phyloP scores from a whole-genome alignment of 2,888 invertebrate species.

The Empis livida region DNA sequence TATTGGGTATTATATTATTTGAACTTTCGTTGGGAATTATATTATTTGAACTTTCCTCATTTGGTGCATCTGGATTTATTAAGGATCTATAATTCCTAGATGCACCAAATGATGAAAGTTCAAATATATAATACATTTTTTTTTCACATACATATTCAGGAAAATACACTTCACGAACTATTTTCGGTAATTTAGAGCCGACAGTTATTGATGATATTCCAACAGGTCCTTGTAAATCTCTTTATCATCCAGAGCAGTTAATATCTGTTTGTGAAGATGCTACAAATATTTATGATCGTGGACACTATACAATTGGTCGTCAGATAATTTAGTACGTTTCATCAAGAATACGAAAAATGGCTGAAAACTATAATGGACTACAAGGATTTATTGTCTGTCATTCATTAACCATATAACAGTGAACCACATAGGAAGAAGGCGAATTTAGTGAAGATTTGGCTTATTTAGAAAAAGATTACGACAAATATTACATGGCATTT shows the following conservation, averaged over 20 bases:
- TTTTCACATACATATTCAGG: slow-evolving; percentile 75
- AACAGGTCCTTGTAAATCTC: slow-evolving; percentile 19
- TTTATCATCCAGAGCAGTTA: slow-evolving; percentile 59
- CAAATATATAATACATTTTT: slow-evolving; percentile 61
- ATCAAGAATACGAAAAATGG: slow-evolving; percentile 64
- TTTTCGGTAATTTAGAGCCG: slow-evolving; percentile 30
- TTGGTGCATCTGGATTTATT: slow-evolving; percentile 67
- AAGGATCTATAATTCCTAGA: slow-evolving; percentile 47
- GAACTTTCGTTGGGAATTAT: slow-evolving; percentile 76
- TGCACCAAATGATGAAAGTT: slow-evolving; percentile 39
- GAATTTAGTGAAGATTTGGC: slow-evolving; percentile 34
- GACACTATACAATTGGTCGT: slow-evolving; percentile 75
- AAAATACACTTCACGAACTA: slow-evolving; percentile 76
- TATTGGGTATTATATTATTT: no score
- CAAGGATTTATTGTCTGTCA: slow-evolving; percentile 84
- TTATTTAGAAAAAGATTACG: slow-evolving; percentile 29
- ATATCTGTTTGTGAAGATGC: slow-evolving; percentile 79
- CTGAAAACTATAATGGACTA: slow-evolving; percentile 68
- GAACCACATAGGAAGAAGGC: slow-evolving; percentile 60
- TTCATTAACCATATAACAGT: slow-evolving; percentile 88
- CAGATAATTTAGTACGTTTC: slow-evolving; percentile 63
- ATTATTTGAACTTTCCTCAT: slow-evolving; percentile 72
- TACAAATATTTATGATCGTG: slow-evolving; percentile 81
- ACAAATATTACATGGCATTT: slow-evolving; percentile 8
- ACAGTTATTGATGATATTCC: slow-evolving; percentile 30